Evolutionary conservation across 2,797 vertebrate genomes (phyloP).

Genomic region (Eulemur albifrons): DNA sequence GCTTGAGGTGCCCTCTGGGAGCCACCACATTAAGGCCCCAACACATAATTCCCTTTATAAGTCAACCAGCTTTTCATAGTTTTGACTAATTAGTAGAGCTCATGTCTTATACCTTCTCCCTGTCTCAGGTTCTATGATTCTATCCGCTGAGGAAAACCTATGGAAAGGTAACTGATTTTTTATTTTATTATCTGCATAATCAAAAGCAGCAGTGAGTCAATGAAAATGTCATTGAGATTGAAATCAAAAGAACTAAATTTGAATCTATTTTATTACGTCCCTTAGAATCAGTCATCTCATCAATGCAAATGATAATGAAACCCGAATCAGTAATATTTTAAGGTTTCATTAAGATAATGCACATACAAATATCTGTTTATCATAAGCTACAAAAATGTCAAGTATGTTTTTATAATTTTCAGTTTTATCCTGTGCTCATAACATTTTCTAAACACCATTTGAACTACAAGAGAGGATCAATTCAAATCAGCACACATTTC

Average conservation of each 20-base stretch:
- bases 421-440: not conserved
- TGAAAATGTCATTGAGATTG: conserved; percentile 45
- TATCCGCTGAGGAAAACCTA: not conserved
- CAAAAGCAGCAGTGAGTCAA: conserved; percentile 22
- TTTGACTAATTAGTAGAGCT: not conserved
- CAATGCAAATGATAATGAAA: conserved; percentile 24
- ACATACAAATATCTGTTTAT: not conserved
- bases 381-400: conserved; percentile 39
- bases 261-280: not conserved
- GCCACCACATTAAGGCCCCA: not conserved
- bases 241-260: conserved; percentile 51
- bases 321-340: not conserved
- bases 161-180: conserved; percentile 18
- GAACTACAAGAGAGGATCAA: not conserved
- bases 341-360: not conserved
- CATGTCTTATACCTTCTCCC: not conserved
- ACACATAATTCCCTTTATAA: not conserved
- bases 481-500: not conserved
- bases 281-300: not conserved
- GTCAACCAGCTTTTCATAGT: not conserved
- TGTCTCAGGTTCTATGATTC: not conserved
- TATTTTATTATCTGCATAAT: conserved; percentile 42
- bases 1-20: not conserved
- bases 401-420: not conserved
- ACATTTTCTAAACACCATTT: not conserved